Percentiles rank a stretch among this genome's conserved stretches.
These are phyloP conservation scores for Heliothis subflexa DNA, from an alignment of 1,140 invertebrate genomes.

Conservation along the genomic window DNA sequence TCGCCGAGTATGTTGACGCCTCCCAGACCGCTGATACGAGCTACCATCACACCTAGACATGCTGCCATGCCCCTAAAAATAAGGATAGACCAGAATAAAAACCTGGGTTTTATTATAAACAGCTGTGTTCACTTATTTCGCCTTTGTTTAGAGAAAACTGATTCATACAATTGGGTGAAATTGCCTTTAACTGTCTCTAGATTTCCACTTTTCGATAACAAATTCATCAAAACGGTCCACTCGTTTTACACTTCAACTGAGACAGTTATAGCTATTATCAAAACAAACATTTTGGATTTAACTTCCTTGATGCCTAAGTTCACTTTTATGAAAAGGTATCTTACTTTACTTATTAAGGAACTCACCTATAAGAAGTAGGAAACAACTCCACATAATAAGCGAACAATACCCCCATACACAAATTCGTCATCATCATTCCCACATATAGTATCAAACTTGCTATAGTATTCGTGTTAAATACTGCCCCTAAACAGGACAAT, in stretches of 20 bases:
- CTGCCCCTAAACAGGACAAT: slow-evolving; percentile 16
- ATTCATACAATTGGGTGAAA: not conserved
- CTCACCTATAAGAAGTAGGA: slow-evolving; percentile 56
- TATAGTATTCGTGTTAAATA: slow-evolving; percentile 43
- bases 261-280: no score
- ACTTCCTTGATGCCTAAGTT: no score
- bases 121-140: not conserved
- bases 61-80: slow-evolving; percentile 62
- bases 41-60: slow-evolving; percentile 64
- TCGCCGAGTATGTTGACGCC: slow-evolving; percentile 59
- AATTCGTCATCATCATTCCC: slow-evolving; percentile 42
- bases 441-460: slow-evolving; percentile 49
- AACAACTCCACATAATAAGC: slow-evolving; percentile 61
- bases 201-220: no score
- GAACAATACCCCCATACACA: slow-evolving; percentile 57
- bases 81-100: not conserved
- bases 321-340: no score
- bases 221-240: no score
- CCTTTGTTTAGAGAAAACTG: not conserved
- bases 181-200: no score
- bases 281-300: no score
- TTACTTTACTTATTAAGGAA: not conserved
- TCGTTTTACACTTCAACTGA: no score
- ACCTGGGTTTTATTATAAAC: no score
- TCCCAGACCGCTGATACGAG: slow-evolving; percentile 51